Conservation (phyloP, 1,140 invertebrate genomes). For the Drosophila micromelanica region DNA sequence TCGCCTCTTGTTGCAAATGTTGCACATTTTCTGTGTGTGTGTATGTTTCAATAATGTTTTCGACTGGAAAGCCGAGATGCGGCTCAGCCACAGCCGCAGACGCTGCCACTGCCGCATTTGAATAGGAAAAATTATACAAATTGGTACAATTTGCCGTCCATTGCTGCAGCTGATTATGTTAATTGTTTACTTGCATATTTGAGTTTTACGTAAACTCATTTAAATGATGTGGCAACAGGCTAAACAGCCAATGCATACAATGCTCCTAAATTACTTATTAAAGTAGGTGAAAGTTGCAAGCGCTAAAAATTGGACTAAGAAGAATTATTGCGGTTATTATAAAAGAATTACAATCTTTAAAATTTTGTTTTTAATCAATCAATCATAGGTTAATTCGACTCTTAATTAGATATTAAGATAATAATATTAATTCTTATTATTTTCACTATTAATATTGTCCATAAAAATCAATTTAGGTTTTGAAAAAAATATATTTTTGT, state of each 20-base stretch:
- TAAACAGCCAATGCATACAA: constrained; percentile 20
- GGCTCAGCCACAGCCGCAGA: constrained; percentile 40
- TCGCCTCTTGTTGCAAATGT: constrained; percentile 25
- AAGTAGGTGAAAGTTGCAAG: constrained; percentile 39
- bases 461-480: too few species aligned
- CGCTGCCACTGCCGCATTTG: constrained; percentile 37
- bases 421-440: too few species aligned
- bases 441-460: too few species aligned
- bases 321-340: not conserved
- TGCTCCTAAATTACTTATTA: constrained; percentile 3
- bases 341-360: too few species aligned
- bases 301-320: constrained; percentile 11
- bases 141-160: constrained; percentile 73
- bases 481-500: too few species aligned
- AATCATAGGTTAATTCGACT: too few species aligned
- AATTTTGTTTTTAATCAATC: too few species aligned
- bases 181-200: constrained; percentile 58
- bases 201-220: constrained; percentile 63
- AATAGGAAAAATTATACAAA: constrained; percentile 51
- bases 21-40: constrained; percentile 11
- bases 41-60: constrained; percentile 20
- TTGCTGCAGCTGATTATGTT: constrained; percentile 75
- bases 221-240: constrained; percentile 35
- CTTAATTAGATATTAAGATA: too few species aligned
- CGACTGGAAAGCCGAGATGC: constrained; percentile 44